phyloP scores from a whole-genome alignment of 2,888 invertebrate genomes.

The Dolichopus griseipennis region DNA sequence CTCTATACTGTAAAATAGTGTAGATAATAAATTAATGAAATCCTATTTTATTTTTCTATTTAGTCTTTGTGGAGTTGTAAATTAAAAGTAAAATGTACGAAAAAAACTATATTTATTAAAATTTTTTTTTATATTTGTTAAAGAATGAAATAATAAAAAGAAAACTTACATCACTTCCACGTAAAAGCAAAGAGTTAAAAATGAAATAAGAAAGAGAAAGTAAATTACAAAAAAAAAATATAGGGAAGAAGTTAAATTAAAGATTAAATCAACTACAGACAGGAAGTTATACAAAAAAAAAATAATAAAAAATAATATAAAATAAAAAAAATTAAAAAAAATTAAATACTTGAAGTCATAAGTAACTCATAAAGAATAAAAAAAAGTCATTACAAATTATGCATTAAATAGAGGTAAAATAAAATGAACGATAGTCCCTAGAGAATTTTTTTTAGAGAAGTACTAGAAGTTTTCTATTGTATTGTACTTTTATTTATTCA shows the following conservation, averaged over 20 bases:
- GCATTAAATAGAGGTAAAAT: no score
- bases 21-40: background rate
- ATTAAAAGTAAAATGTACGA: background rate
- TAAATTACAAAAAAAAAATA: background rate
- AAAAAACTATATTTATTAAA: background rate
- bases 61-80: background rate
- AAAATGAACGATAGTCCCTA: no score
- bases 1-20: no score
- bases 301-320: background rate
- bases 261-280: constrained; percentile 6
- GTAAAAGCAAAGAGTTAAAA: background rate
- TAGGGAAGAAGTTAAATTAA: background rate
- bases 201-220: background rate
- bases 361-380: background rate
- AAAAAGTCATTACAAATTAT: background rate
- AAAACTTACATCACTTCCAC: background rate
- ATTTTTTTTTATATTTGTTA: background rate
- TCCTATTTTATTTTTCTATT: background rate
- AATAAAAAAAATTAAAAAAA: background rate
- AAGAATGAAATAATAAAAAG: background rate
- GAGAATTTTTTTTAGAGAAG: no score
- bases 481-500: no score
- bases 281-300: background rate
- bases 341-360: background rate
- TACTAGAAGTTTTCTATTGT: no score